Conservation (phyloP, 2,797 vertebrate species). For the Enteromius paludinosus region DNA sequence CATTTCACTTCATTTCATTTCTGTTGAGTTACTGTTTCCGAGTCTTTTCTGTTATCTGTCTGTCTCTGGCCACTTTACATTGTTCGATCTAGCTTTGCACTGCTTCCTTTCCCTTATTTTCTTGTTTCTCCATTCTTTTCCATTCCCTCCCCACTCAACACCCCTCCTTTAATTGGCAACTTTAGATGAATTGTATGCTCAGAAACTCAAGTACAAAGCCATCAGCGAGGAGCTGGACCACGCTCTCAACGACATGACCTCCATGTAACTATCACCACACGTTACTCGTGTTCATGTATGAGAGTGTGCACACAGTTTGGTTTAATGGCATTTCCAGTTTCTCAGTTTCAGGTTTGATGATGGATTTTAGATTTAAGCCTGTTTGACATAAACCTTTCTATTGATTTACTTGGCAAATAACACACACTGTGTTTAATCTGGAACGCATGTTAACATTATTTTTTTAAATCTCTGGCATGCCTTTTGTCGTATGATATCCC, state of each 20-base stretch:
- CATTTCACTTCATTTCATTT: conserved; percentile 42
- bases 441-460: conserved; percentile 22
- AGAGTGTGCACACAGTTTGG: conserved; percentile 50
- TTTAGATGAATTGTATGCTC: conserved; percentile 95
- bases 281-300: conserved; percentile 50
- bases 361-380: conserved; percentile 3
- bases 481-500: conserved; percentile 43
- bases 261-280: conserved; percentile 89
- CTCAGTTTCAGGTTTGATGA: neutral
- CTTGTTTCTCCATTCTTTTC: conserved; percentile 57
- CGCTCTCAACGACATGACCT: conserved; percentile 98
- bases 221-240: conserved; percentile 99
- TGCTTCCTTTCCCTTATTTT: conserved; percentile 49
- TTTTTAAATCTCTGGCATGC: conserved; percentile 55
- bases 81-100: neutral
- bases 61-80: conserved; percentile 3
- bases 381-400: neutral
- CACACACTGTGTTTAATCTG: neutral
- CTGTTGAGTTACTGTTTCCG: conserved; percentile 36
- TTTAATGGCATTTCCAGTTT: neutral
- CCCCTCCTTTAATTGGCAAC: conserved; percentile 65
- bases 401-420: conserved; percentile 13
- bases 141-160: conserved; percentile 41
- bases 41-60: conserved; percentile 5
- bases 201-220: conserved; percentile 99